A percentile compares a stretch with the other conserved stretches of the same genome.
Evolutionary conservation across 1,140 invertebrate species (phyloP).

Genomic region (Drosophila rufa): DNA sequence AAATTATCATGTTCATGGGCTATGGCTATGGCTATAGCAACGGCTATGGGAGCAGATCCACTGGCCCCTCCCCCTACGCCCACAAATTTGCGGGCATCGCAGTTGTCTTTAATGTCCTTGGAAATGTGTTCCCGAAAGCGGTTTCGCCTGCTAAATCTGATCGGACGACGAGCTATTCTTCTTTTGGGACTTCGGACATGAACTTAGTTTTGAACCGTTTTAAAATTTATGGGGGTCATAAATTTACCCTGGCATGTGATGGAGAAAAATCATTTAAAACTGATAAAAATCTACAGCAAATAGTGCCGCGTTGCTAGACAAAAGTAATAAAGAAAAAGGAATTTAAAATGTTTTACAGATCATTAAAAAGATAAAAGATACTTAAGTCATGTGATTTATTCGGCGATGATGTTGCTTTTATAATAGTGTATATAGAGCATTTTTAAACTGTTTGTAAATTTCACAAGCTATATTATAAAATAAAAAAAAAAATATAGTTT

Average conservation of each 20-base stretch:
- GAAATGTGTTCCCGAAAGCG: conserved; percentile 41
- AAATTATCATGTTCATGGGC: conserved; percentile 83
- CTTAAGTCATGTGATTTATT: neutral
- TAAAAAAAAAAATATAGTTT: no score
- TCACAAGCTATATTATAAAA: no score
- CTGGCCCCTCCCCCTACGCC: conserved; percentile 10
- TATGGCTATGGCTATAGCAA: conserved; percentile 26
- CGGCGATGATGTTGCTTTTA: neutral
- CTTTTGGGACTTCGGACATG: neutral
- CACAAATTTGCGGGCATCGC: conserved; percentile 54
- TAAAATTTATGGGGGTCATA: conserved; percentile 29
- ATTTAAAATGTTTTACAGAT: conserved; percentile 3
- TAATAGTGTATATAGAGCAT: no score
- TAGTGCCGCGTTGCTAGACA: neutral
- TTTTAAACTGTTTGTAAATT: no score
- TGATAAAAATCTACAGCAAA: conserved; percentile 4
- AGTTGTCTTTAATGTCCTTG: conserved; percentile 47
- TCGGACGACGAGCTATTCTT: neutral
- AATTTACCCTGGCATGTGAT: conserved; percentile 9
- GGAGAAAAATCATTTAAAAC: conserved; percentile 6
- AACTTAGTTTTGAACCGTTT: conserved; percentile 24
- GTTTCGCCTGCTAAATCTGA: conserved; percentile 26
- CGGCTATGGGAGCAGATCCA: conserved; percentile 44
- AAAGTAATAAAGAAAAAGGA: neutral
- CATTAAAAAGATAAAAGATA: neutral